A percentile compares a stretch with the other conserved stretches of the same genome.
phyloP scores from a whole-genome alignment of 2,113 vertebrate genomes.

The Rhadina sibilatrix region DNA sequence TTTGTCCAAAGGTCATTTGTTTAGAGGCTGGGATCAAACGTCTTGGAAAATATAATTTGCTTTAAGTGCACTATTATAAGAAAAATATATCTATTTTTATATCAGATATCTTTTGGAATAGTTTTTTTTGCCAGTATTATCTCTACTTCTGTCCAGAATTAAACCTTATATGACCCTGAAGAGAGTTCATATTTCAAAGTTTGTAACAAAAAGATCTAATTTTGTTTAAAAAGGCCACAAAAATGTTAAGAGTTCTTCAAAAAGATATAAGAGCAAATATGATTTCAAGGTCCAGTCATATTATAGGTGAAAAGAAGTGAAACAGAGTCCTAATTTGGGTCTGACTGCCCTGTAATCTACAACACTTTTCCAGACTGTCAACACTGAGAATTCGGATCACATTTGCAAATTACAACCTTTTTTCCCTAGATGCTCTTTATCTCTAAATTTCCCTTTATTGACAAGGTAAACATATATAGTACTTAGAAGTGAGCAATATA shows the following conservation, averaged over 20 bases:
- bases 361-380: neutral
- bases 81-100: neutral
- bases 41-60: neutral
- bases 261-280: neutral
- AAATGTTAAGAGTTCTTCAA: neutral
- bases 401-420: neutral
- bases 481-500: neutral
- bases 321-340: neutral
- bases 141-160: neutral
- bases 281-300: neutral
- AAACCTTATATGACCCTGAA: neutral
- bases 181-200: neutral
- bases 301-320: neutral
- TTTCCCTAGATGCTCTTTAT: neutral
- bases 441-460: neutral
- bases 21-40: neutral
- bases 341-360: neutral
- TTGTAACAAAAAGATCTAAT: neutral
- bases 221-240: neutral
- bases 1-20: neutral
- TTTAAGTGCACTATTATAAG: neutral
- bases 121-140: neutral
- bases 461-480: neutral
- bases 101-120: neutral
- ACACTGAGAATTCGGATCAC: neutral